A percentile compares a stretch with the other conserved stretches of the same genome.
Conservation (phyloP, 92 coral and sea anemone genomes). For the Phenganax stokvisi region DNA sequence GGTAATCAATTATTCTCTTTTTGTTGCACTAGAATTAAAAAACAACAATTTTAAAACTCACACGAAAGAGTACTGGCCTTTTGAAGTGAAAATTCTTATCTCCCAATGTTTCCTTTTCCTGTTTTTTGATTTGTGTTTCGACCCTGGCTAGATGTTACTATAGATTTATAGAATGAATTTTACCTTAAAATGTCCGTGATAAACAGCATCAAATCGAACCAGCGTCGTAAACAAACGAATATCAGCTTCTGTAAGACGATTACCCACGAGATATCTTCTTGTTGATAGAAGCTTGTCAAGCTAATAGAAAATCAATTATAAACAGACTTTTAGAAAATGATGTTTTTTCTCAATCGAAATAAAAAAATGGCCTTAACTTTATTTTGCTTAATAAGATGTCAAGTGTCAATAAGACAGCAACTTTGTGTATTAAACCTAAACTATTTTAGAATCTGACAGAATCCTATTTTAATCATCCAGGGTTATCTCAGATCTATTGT, state of each 20-base stretch:
- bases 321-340: neutral
- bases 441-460: too few relatives aligned
- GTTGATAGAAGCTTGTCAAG: conserved; percentile 65
- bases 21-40: conserved; percentile 63
- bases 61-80: neutral
- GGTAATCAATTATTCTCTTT: conserved; percentile 72
- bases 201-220: conserved; percentile 80
- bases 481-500: too few relatives aligned
- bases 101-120: too few relatives aligned
- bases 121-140: neutral
- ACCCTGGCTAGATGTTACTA: neutral
- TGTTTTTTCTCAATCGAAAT: too few relatives aligned
- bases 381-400: too few relatives aligned
- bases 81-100: too few relatives aligned
- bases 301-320: conserved; percentile 33
- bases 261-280: conserved; percentile 67
- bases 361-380: too few relatives aligned
- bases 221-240: conserved; percentile 72
- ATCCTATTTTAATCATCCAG: too few relatives aligned
- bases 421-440: too few relatives aligned
- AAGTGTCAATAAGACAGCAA: too few relatives aligned
- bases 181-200: conserved; percentile 84
- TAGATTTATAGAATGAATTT: neutral
- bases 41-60: neutral
- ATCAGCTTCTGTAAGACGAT: conserved; percentile 79